These are phyloP conservation scores for Xestia ashworthii DNA, from an alignment of 2,888 invertebrate species.

Conservation along the genomic window DNA sequence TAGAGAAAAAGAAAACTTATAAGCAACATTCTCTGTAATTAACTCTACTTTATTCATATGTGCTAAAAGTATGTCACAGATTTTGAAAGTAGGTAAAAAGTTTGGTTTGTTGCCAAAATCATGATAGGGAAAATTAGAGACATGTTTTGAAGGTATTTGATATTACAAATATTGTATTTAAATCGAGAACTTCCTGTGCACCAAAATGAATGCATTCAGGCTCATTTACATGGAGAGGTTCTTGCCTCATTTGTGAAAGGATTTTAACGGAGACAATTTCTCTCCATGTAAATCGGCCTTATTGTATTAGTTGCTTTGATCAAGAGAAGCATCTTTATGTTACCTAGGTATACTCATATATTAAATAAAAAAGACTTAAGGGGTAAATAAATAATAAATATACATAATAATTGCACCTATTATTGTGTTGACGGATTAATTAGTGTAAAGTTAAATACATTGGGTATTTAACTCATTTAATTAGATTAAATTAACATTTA, in stretches of 20 bases:
- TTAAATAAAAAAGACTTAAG: conserved; percentile 45
- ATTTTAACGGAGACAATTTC: not conserved
- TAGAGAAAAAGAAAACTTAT: not conserved
- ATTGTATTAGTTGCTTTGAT: conserved; percentile 32
- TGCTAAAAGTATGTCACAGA: conserved; percentile 12
- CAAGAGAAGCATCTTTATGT: conserved; percentile 23
- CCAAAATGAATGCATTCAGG: not conserved
- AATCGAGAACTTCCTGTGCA: not conserved
- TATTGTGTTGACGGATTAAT: conserved; percentile 41
- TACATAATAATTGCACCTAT: conserved; percentile 48
- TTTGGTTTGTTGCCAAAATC: conserved; percentile 12
- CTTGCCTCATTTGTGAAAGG: not conserved
- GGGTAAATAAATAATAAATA: conserved; percentile 45
- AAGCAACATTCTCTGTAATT: conserved; percentile 2
- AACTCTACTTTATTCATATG: conserved; percentile 9
- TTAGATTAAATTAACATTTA: conserved; percentile 39
- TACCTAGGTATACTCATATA: conserved; percentile 51
- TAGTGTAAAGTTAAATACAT: conserved; percentile 27
- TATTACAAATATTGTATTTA: conserved; percentile 30
- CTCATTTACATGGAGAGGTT: conserved; percentile 11
- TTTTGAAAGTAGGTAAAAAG: not conserved
- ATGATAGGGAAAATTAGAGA: conserved; percentile 23
- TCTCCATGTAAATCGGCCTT: not conserved
- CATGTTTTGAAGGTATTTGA: conserved; percentile 19
- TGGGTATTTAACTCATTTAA: conserved; percentile 30